Conservation (phyloP, 1,140 invertebrate genomes). For the Dendroctonus valens region DNA sequence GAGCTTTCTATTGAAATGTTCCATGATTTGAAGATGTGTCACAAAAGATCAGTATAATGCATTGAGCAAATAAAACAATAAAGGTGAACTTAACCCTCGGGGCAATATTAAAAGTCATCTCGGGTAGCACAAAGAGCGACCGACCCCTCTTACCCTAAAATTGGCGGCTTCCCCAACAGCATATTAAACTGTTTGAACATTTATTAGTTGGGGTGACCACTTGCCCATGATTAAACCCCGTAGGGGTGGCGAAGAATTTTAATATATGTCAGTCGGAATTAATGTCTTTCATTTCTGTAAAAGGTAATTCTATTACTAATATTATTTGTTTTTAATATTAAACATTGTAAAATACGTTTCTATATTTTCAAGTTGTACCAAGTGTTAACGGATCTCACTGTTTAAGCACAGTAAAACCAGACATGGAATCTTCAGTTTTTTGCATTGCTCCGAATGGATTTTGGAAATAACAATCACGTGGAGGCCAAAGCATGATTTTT, state of each 20-base stretch:
- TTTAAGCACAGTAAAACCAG: too few relatives aligned
- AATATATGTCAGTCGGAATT: slow-evolving; percentile 46
- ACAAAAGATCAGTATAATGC: slow-evolving; percentile 9
- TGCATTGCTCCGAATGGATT: too few relatives aligned
- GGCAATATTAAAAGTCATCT: slow-evolving; percentile 42
- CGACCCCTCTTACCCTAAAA: slow-evolving; percentile 31
- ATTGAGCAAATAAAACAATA: slow-evolving; percentile 32
- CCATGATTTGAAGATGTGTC: too few relatives aligned
- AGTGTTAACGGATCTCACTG: too few relatives aligned
- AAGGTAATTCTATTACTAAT: too few relatives aligned
- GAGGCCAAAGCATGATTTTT: too few relatives aligned
- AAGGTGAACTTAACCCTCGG: slow-evolving; percentile 27
- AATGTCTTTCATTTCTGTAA: slow-evolving; percentile 33
- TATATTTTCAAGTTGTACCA: too few relatives aligned
- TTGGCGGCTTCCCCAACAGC: slow-evolving; percentile 37
- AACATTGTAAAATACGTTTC: too few relatives aligned
- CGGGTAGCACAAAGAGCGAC: slow-evolving; percentile 34
- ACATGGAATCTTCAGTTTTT: too few relatives aligned
- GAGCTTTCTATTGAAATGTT: too few relatives aligned
- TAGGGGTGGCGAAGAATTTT: slow-evolving; percentile 44
- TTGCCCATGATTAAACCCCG: slow-evolving; percentile 45
- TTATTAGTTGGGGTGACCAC: slow-evolving; percentile 48
- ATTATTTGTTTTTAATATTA: too few relatives aligned
- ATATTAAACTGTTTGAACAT: slow-evolving; percentile 47
- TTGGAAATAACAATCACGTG: too few relatives aligned